These are phyloP conservation scores for Podarcis cretensis DNA, from an alignment of 2,113 vertebrate species.

Conservation along the genomic window DNA sequence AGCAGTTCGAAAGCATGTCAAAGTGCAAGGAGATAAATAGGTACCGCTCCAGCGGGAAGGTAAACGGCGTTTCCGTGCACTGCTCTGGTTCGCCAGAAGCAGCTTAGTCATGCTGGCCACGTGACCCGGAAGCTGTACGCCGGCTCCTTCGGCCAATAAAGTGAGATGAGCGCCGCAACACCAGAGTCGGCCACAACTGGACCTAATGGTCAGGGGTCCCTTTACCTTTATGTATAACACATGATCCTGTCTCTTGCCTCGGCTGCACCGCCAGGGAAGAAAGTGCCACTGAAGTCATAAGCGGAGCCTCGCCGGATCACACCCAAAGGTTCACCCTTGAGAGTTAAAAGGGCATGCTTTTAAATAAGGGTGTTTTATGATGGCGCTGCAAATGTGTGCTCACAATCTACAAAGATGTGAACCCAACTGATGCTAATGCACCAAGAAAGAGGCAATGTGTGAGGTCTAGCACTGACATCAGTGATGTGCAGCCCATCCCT, in stretches of 20 bases:
- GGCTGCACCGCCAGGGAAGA: not conserved
- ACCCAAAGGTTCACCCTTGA: not conserved
- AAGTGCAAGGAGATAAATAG: no score
- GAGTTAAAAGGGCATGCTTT: not conserved
- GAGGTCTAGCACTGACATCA: not conserved
- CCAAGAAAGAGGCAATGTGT: rapidly evolving
- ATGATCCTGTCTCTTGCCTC: not conserved
- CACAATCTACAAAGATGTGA: not conserved
- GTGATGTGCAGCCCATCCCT: not conserved
- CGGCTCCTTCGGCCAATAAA: no score
- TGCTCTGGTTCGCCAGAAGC: no score
- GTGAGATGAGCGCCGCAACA: no score
- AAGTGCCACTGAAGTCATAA: not conserved
- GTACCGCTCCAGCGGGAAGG: no score
- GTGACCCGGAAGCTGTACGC: no score
- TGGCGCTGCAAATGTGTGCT: rapidly evolving
- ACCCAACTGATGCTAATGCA: rapidly evolving
- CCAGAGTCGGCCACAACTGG: no score
- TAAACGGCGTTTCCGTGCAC: no score
- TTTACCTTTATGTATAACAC: not conserved
- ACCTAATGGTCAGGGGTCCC: no score
- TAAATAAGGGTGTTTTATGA: not conserved
- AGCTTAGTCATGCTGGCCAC: no score
- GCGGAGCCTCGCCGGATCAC: not conserved
- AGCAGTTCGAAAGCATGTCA: no score